These are phyloP conservation scores for Brachionus rotundiformis DNA, from an alignment of 1,140 invertebrate species.

Conservation along the genomic window DNA sequence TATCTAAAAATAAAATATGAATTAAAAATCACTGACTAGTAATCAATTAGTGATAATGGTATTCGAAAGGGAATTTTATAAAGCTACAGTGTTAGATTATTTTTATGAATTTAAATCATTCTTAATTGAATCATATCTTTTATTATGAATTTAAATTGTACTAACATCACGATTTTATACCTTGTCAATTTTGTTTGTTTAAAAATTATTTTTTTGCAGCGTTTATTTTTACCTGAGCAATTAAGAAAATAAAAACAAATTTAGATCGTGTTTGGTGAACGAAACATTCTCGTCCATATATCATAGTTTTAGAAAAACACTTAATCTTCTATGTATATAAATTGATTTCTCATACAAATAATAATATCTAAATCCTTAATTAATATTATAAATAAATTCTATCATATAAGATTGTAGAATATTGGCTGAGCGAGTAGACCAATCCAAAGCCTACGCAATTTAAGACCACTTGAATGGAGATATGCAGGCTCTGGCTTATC, in stretches of 20 bases:
- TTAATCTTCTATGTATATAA: slow-evolving; percentile 9
- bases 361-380: neutral
- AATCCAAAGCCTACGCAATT: neutral
- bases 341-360: slow-evolving; percentile 20
- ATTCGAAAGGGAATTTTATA: neutral
- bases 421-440: neutral
- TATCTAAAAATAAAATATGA: slow-evolving; percentile 6
- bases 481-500: neutral
- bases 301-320: neutral
- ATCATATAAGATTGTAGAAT: neutral
- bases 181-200: neutral
- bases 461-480: neutral
- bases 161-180: neutral
- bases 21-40: slow-evolving; percentile 33
- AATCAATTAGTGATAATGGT: slow-evolving; percentile 21
- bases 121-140: neutral
- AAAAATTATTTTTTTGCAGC: slow-evolving; percentile 13
- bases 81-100: slow-evolving; percentile 10
- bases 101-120: neutral
- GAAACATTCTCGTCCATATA: slow-evolving; percentile 13
- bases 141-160: too few species aligned
- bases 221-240: neutral
- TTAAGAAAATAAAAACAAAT: slow-evolving; percentile 2
- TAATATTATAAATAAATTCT: slow-evolving; percentile 7
- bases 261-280: neutral